Evolutionary conservation across 2,797 vertebrate genomes (phyloP), one percentile per base, ranked within the genome.

Genomic region (Malacoctenus gilli): DNA sequence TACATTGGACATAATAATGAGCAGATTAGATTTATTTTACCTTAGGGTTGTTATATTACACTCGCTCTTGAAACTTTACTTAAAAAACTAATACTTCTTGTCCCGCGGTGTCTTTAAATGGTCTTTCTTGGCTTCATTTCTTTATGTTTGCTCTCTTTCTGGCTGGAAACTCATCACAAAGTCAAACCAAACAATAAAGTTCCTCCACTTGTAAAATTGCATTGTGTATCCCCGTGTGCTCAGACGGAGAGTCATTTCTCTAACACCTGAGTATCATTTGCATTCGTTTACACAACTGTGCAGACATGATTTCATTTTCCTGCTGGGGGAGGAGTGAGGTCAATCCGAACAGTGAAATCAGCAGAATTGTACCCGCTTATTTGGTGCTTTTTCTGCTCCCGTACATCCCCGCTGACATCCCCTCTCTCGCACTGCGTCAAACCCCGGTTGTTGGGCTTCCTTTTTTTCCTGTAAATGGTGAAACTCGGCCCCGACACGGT

Each of bases 401-500:
- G 53, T 30, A 38, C 56, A 52, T 18, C 43, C 48, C 49, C 42
- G 68, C 37, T 49, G 25, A 21, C 56, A 49, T 50, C 68, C 54
- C 54, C 52, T 82, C 58, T 70, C 60, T 61, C 23, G 14, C 68
- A 36, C 61, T 81, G 77, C 64, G 22, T 81, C 79, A 80, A 72
- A 32, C 39, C 42, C n/a, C n/a, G n/a, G 9, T 28, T 28, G 25
- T 28, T 55, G 20, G 7, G n/a, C 5, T 3, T 38, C 31, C 36
- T 44, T 72, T 81, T 85, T 78, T 85, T 75, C 83, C 85, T 72
- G 82, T 75, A 88, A 90, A 85, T 41, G 77, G 75, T 86, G 88
- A 89, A 89, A 89, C 73, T 77, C 80, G 55, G 86, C 68, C 77
- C 79, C 53, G 8, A 49, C 50, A 30, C 40, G 0, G 74, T 78